Base-by-base conservation (phyloP, 2,113 vertebrate species). In the Rhea americana region DNA sequence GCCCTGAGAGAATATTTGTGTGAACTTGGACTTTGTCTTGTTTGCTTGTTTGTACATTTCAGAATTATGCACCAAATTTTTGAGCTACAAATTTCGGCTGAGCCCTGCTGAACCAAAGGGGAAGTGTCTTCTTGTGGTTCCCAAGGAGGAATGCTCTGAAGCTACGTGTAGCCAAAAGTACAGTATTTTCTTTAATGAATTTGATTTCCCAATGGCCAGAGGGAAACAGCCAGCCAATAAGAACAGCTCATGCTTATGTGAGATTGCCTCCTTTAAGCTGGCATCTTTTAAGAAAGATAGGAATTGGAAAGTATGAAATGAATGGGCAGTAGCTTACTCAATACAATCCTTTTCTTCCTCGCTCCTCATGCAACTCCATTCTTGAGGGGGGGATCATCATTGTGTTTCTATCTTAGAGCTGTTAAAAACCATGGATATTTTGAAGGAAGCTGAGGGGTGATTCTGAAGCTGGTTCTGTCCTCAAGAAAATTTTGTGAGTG, bases 391-490 rank as follows among this genome's bases (percentile, higher is more conserved):
- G 35, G 61, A 17, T 94, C 76, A 16, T 21, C 1, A 0, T 41
- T 62, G 5, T 37, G 4, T 85, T 92, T 75, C 17, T 22, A 80
- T 66, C 41, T 39, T 41, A 20, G 19, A 47, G 32, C 56, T 82
- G 32, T 78, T 77, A 76, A 45, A 70, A 91, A 76, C 51, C 53
- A 13, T 53, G 45, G 78, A 47, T 74, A 24, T 73, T 92, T 72
- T 50, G 45, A 74, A 87, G 62, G 70, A 87, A 67, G n/a, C n/a
- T 55, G 62, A 72, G 66, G 41, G 88, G 87, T 91, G 35, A 39
- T 93, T 82, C 58, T 87, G 77, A n/a, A 86, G 41, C 71, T 92
- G 21, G 82, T 91, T 92, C 78, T 89, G 37, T 56, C 58, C 62
- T 37, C 41, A 30, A 85, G 51, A 53, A 62, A 68, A 22, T 66